A percentile compares a stretch with the other conserved stretches of the same genome.
phyloP scores from a whole-genome alignment of 2,888 invertebrate genomes.

The Hemaris fuciformis region DNA sequence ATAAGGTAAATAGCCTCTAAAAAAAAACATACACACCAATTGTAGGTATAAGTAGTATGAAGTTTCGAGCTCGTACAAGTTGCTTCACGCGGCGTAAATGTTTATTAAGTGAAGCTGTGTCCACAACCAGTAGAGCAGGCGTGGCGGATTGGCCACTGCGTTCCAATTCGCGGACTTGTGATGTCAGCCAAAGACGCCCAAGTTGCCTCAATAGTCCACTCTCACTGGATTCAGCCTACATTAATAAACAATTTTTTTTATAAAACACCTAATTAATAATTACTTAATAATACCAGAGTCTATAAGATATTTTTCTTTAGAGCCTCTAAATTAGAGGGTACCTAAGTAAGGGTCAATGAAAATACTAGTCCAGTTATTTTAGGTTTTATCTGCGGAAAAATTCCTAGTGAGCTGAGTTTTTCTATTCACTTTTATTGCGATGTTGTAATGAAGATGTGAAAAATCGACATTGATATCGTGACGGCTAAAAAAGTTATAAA shows the following conservation, averaged over 20 bases:
- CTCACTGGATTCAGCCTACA: constrained; percentile 45
- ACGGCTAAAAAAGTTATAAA: no score
- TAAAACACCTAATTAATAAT: no score
- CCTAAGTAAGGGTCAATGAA: no score
- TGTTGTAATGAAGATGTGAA: no score
- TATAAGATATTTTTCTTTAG: no score
- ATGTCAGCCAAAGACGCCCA: constrained; percentile 94
- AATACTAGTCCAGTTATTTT: no score
- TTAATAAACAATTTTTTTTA: background rate
- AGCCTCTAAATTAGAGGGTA: no score
- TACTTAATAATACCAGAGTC: no score
- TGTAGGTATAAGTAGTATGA: constrained; percentile 93
- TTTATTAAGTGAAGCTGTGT: constrained; percentile 89
- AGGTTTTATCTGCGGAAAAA: no score
- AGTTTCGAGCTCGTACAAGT: constrained; percentile 90
- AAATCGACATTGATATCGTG: no score
- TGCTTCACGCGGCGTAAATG: constrained; percentile 90
- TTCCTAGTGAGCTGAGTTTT: no score
- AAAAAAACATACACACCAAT: constrained; percentile 83
- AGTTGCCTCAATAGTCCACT: constrained; percentile 89
- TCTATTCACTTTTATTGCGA: no score
- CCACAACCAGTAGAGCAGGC: constrained; percentile 94
- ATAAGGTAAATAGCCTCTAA: background rate
- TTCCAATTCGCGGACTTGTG: constrained; percentile 93
- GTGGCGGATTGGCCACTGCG: constrained; percentile 82